A percentile compares a stretch with the other conserved stretches of the same genome.
These are phyloP conservation scores for Anser brachyrhynchus DNA, from an alignment of 2,113 vertebrate genomes.

Conservation along the genomic window DNA sequence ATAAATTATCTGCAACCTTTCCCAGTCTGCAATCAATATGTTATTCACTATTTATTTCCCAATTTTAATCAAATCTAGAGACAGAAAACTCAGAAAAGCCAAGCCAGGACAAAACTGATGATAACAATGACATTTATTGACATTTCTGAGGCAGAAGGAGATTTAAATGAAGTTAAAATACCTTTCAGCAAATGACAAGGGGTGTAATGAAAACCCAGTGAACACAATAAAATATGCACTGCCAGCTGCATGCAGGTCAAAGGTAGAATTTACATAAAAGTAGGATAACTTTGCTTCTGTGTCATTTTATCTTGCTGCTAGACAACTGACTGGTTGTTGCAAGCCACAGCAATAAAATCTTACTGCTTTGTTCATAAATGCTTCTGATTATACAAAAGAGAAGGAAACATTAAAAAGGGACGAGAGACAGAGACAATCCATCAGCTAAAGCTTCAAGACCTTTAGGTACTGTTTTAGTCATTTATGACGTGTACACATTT, in stretches of 20 bases:
- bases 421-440: not conserved
- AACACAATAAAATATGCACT: conserved; percentile 51
- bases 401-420: not conserved
- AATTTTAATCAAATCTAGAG: conserved; percentile 65
- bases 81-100: conserved; percentile 55
- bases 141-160: conserved; percentile 62
- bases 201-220: conserved; percentile 50
- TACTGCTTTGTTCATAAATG: not conserved
- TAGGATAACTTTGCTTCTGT: conserved; percentile 39
- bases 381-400: not conserved
- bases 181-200: conserved; percentile 61
- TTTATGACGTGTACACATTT: not conserved
- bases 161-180: conserved; percentile 70
- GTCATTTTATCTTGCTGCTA: not conserved
- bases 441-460: not conserved
- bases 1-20: conserved; percentile 68
- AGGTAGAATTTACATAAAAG: conserved; percentile 58
- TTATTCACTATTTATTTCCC: conserved; percentile 67
- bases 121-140: conserved; percentile 71
- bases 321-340: not conserved
- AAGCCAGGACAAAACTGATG: conserved; percentile 60
- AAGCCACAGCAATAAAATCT: not conserved
- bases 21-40: conserved; percentile 61
- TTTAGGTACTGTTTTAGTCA: not conserved
- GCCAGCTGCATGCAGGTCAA: conserved; percentile 31